Conservation (phyloP, 64 coral and sea anemone species). For the Actinia equina region DNA sequence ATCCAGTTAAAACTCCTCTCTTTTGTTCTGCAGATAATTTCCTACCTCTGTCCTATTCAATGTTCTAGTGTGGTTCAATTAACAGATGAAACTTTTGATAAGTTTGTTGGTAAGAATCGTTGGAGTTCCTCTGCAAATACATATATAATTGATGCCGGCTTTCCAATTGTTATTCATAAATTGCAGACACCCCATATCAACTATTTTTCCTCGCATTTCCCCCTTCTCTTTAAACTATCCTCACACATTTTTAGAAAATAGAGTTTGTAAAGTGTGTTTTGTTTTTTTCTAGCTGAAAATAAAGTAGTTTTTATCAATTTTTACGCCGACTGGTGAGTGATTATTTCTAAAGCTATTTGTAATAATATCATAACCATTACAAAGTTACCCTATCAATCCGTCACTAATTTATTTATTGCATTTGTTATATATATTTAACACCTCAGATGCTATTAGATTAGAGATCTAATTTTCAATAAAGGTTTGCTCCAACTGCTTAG, state of each 20-base stretch:
- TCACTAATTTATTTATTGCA: too few relatives aligned
- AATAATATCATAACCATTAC: too few relatives aligned
- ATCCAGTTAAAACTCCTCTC: neutral
- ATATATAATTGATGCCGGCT: constrained; percentile 45
- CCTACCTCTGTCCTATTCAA: constrained; percentile 20
- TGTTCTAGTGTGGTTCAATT: constrained; percentile 55
- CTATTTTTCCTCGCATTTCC: neutral
- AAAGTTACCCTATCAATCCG: too few relatives aligned
- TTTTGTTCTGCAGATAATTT: constrained; percentile 43
- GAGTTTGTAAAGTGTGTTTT: neutral
- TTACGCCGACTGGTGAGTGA: constrained; percentile 51
- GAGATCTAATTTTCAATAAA: too few relatives aligned
- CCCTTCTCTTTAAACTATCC: neutral
- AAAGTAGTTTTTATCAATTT: constrained; percentile 96
- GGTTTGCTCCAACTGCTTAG: too few relatives aligned
- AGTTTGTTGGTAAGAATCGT: constrained; percentile 54
- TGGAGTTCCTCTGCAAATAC: neutral
- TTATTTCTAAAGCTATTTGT: too few relatives aligned
- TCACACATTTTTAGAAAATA: neutral
- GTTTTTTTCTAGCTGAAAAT: constrained; percentile 62
- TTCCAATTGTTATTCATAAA: constrained; percentile 15
- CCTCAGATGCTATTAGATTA: too few relatives aligned
- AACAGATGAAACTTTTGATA: constrained; percentile 45
- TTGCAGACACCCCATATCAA: neutral
- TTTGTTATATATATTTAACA: too few relatives aligned